phyloP scores from a whole-genome alignment of 2,888 invertebrate genomes.

The Diarsia dahlii region DNA sequence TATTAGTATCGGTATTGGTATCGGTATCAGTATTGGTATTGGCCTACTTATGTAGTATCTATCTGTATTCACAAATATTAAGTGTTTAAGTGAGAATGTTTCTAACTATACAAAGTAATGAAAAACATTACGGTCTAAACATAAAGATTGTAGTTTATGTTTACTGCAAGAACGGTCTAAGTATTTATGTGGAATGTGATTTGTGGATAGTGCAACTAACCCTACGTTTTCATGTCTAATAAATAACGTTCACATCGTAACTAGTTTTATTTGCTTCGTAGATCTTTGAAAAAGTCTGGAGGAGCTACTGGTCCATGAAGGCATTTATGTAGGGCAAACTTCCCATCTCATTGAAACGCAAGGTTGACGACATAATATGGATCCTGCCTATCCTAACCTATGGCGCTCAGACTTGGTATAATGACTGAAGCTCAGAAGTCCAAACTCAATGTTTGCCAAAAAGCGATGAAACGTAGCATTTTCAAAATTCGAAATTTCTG shows the following conservation, averaged over 20 bases:
- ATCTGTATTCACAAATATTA: background rate
- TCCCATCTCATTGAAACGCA: too few species aligned
- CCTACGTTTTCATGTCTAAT: slow-evolving; percentile 44
- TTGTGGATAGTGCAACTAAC: slow-evolving; percentile 50
- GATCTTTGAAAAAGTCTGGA: background rate
- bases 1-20: background rate
- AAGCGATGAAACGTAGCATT: too few species aligned
- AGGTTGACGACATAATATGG: too few species aligned
- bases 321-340: too few species aligned
- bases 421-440: too few species aligned
- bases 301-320: too few species aligned
- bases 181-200: slow-evolving; percentile 32
- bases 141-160: background rate
- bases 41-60: background rate
- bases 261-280: slow-evolving; percentile 38
- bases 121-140: slow-evolving; percentile 8
- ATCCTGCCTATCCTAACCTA: too few species aligned
- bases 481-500: too few species aligned
- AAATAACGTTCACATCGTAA: slow-evolving; percentile 48
- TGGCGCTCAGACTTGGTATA: too few species aligned
- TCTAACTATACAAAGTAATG: slow-evolving; percentile 3
- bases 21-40: background rate
- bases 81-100: slow-evolving; percentile 10
- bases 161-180: slow-evolving; percentile 18
- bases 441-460: too few species aligned